These are phyloP conservation scores for Leptinotarsa texana DNA, from an alignment of 1,140 invertebrate genomes.

Conservation along the genomic window DNA sequence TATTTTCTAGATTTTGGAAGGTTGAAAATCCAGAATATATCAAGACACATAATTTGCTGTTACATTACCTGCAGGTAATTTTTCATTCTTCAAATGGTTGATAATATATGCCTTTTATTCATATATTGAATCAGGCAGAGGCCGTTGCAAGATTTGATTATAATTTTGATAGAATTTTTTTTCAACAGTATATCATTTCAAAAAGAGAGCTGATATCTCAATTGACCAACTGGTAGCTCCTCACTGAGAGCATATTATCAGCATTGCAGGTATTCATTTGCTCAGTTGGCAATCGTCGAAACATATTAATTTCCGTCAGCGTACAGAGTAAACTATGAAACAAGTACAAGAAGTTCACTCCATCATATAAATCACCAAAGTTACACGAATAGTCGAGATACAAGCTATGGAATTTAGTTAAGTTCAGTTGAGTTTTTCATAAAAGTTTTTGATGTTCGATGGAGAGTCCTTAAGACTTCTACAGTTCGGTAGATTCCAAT, in stretches of 20 bases:
- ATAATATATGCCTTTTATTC: no score
- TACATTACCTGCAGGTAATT: no score
- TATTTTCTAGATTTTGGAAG: no score
- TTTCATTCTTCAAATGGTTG: no score
- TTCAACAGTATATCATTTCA: no score
- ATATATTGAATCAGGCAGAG: no score
- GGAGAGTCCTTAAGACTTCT: neutral
- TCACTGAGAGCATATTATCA: neutral
- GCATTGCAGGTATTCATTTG: neutral
- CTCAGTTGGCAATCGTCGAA: neutral
- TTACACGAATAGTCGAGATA: neutral
- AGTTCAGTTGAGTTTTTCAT: neutral
- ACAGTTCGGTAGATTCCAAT: neutral
- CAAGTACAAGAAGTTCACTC: neutral
- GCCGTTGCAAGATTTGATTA: no score
- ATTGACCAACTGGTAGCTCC: no score
- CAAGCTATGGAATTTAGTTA: neutral
- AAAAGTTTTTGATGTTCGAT: neutral
- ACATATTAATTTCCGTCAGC: constrained; percentile 1
- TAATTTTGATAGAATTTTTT: no score
- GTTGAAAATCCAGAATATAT: no score
- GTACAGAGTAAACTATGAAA: neutral
- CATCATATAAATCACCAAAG: constrained; percentile 3
- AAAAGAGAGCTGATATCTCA: no score
- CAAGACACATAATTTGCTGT: no score